Evolutionary conservation across 2,888 invertebrate species (phyloP), one percentile per base, ranked within the genome.

Genomic region (Andrena marginata): DNA sequence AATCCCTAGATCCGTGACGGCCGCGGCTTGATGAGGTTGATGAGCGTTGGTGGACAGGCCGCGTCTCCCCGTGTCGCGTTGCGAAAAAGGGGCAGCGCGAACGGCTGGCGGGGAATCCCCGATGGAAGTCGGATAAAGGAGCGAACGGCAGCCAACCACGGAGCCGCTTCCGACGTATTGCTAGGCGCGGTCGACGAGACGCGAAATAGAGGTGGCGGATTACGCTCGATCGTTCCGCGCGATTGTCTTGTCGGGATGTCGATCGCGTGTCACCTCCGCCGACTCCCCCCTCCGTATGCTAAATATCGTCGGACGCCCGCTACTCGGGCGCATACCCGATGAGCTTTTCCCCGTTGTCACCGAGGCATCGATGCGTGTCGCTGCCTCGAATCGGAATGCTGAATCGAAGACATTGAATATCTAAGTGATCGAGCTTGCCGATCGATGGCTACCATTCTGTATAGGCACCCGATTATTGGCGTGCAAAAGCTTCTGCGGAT

Each of bases 31-130:
- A 87, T 84, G 82, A 87, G 76, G 85, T 75, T 87, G 87, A 87
- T 80, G 82, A 85, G 87, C 87, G 87, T 87, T 85, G 87, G 87
- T 85, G 87, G 87, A 87, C 87, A 87, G 77, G 80, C 31, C 29
- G 59, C 68, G 79, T 71, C 70, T 67, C 29, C n/a, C 56, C 10
- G 56, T 23, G 29, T 49, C 20, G 4, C 6, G 59, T 2, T 33
- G 54, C 35, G 54, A 54, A 59, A 70, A 73, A 60, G 23, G 23
- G 56, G 26, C 63, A 51, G 64, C 54, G 80, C 60, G 77, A 70
- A 78, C 76, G 75, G n/a, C 51, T 54, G 69, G 16, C 48, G 60
- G 29, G 56, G 75, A 76, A 68, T 80, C 65, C 54, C 60, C 70
- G 42, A 49, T 33, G 60, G 26, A 23, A 71, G 67, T 33, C 67